phyloP scores from a whole-genome alignment of 92 coral and sea anemone genomes.

The Parazoanthus darwini region DNA sequence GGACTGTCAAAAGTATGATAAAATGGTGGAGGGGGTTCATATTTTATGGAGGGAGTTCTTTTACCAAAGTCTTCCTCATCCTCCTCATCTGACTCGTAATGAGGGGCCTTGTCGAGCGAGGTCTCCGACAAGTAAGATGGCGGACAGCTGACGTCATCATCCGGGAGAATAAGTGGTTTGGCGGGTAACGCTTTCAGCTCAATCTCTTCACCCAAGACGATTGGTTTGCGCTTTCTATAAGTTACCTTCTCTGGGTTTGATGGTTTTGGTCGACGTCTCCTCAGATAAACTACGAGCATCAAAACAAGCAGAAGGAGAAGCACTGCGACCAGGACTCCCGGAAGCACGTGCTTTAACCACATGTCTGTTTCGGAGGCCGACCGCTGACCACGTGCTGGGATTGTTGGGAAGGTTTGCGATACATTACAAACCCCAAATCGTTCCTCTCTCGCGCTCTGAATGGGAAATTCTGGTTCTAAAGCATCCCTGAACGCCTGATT shows the following conservation, averaged over 20 bases:
- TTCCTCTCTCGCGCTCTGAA: slow-evolving; percentile 53
- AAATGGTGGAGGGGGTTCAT: slow-evolving; percentile 84
- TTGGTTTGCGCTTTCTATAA: slow-evolving; percentile 88
- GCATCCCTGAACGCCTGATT: slow-evolving; percentile 61
- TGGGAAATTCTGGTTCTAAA: slow-evolving; percentile 66
- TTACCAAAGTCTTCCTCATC: slow-evolving; percentile 75
- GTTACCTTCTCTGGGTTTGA: slow-evolving; percentile 74
- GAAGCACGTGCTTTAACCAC: slow-evolving; percentile 91
- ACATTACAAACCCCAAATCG: slow-evolving; percentile 74
- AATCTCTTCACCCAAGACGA: slow-evolving; percentile 81
- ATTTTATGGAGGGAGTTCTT: slow-evolving; percentile 61
- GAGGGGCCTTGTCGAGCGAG: slow-evolving; percentile 66
- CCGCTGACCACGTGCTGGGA: slow-evolving; percentile 46
- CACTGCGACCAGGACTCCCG: slow-evolving; percentile 68
- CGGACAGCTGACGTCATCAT: slow-evolving; percentile 79
- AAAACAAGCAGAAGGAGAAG: slow-evolving; percentile 66
- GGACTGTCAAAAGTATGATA: slow-evolving; percentile 49
- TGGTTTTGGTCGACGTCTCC: slow-evolving; percentile 83
- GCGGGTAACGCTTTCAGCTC: slow-evolving; percentile 78
- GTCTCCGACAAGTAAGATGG: slow-evolving; percentile 85
- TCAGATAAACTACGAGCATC: slow-evolving; percentile 57
- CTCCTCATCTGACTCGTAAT: slow-evolving; percentile 57
- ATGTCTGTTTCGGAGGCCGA: slow-evolving; percentile 54
- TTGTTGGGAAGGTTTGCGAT: slow-evolving; percentile 46
- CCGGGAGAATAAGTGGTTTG: slow-evolving; percentile 90